Base-by-base conservation (phyloP, 2,888 invertebrate species). In the Gari tellinella region DNA sequence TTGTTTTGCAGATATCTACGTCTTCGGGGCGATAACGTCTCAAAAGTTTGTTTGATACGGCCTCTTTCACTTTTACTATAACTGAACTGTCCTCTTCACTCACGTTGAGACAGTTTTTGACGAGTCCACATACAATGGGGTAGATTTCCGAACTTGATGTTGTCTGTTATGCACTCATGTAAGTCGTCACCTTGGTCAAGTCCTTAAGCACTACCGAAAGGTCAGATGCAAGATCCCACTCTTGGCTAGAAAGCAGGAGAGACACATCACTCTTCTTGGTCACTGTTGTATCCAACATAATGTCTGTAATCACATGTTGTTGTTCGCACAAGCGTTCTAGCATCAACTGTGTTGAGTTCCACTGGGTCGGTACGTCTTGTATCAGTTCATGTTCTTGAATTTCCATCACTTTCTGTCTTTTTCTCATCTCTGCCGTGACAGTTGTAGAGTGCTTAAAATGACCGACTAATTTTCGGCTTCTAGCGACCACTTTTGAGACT, bases 361-460 rank as follows among this genome's bases (percentile, higher is more conserved):
- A 67, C 14, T 67, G 10, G 0, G 60, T 73, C 0, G 38, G 26
- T 7, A 58, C 63, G 23, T 63, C 58, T 53, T 67, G 67, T 2
- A 53, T 19, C 5, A 66, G 43, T 40, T 56, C 62, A 31, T 72
- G 62, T 21, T 56, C 23, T 21, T 57, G 63, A 15, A 67, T 5
- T 15, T 53, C 41, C n/a, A 63, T 37, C 15, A 21, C 10, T 4
- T 55, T 57, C 46, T 72, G 49, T 5, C 57, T 38, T 46, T 58
- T 57, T 19, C 55, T 19, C 23, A 65, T 40, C 21, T 58, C 61
- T 2, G 64, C 67, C 4, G 58, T 64, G 1, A 65, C 21, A 2
- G 65, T 66, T 8, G 69, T 70, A 0, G 70, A 75, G 37, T 70
- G 65, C 25, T 70, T 70, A 19, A 73, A 68, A 51, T 74, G 74